Percentiles rank a stretch among this genome's conserved stretches.
Evolutionary conservation across 2,113 vertebrate species (phyloP).

Genomic region (Laticauda colubrina): DNA sequence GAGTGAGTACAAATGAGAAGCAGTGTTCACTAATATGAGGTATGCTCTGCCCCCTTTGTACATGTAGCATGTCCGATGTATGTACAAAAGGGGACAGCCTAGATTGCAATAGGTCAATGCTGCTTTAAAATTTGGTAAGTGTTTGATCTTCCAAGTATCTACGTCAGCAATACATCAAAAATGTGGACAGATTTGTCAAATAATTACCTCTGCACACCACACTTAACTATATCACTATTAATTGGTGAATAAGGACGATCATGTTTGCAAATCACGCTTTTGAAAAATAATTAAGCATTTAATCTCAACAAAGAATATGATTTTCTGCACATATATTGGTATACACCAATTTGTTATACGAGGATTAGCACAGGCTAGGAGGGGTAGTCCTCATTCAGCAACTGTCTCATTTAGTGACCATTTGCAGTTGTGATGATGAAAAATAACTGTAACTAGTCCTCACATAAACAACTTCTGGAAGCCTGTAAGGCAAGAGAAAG

Average conservation of each 20-base stretch:
- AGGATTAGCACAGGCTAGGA: not conserved
- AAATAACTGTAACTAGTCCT: not conserved
- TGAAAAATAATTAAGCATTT: not conserved
- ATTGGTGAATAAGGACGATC: not conserved
- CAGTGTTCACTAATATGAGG: not conserved
- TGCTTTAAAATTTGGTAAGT: not conserved
- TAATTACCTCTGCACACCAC: not conserved
- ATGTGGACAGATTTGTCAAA: not conserved
- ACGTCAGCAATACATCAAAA: not conserved
- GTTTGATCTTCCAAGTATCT: not conserved
- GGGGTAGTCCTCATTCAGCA: not conserved
- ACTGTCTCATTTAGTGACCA: not conserved
- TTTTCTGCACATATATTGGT: not conserved
- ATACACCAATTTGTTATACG: not conserved
- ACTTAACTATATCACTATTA: not conserved
- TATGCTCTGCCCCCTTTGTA: not conserved
- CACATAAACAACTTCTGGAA: not conserved
- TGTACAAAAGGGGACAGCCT: not conserved
- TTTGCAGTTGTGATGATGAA: not conserved
- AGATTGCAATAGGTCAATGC: not conserved
- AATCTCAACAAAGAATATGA: not conserved
- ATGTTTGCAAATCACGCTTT: not conserved
- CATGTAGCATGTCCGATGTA: not conserved
- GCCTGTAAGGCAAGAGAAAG: not conserved
- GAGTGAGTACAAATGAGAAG: not conserved